A percentile compares a stretch with the other conserved stretches of the same genome.
phyloP scores from a whole-genome alignment of 1,140 invertebrate genomes.

The Sinella curviseta region DNA sequence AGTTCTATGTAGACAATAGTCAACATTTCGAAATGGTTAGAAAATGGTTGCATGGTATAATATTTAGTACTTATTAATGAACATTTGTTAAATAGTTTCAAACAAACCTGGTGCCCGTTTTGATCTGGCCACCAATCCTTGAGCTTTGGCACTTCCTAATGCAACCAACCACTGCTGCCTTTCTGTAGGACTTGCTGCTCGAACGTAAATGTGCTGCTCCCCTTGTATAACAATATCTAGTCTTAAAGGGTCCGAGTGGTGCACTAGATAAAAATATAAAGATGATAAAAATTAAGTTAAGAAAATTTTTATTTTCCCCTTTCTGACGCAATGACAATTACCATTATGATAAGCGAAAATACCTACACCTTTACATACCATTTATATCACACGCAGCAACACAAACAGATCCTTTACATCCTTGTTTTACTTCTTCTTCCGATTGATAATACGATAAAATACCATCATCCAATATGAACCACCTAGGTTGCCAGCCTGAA shows the following conservation, averaged over 20 bases:
- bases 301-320: neutral
- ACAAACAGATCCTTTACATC: constrained; percentile 80
- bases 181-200: constrained; percentile 72
- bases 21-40: neutral
- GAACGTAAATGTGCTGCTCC: constrained; percentile 77
- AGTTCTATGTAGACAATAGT: constrained; percentile 37
- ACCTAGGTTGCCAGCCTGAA: constrained; percentile 85
- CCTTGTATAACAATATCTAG: constrained; percentile 78
- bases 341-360: neutral
- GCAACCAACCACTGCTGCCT: constrained; percentile 78
- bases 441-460: constrained; percentile 80
- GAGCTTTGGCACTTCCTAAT: constrained; percentile 75
- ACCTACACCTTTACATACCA: constrained; percentile 57
- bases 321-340: neutral
- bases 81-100: neutral
- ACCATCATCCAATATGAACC: constrained; percentile 79
- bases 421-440: constrained; percentile 77
- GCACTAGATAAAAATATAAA: constrained; percentile 59
- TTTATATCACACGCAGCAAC: constrained; percentile 79
- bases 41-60: neutral
- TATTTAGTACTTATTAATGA: neutral
- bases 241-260: constrained; percentile 68
- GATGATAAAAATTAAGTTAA: neutral
- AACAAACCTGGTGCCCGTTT: constrained; percentile 55
- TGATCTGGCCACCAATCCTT: constrained; percentile 61